Evolutionary conservation across 2,888 invertebrate species (phyloP), one percentile per base, ranked within the genome.

Genomic region (Osmoderma eremita): DNA sequence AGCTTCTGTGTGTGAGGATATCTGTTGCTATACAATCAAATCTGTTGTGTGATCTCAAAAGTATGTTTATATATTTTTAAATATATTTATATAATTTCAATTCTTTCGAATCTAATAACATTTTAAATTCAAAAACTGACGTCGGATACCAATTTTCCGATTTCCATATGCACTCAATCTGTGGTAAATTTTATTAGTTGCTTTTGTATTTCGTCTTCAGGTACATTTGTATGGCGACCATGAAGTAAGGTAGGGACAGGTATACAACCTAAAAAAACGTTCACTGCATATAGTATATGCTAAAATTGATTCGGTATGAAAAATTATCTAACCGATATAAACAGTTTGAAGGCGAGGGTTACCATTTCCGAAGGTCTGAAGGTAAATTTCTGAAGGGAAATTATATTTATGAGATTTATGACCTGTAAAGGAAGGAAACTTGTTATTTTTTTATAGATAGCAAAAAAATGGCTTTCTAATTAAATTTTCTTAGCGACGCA

Each of bases 221-320:
- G 18, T 54, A 18, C 39, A 54, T 39, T 54, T 54, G 54, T 18
- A 54, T 30, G 10, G 38, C 38, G n/a, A 54, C 39, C 39, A 54
- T 54, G 12, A 39, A 30, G 18, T 54, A 18, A 17, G 54, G 15
- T 17, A 54, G 38, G 12, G 54, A 42, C 3, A 42, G n/a, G 6
- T 30, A 30, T 30, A 30, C 6, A 10, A 30, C 10, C 30, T 30
- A 30, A 10, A 30, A 30, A 30, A 30, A n/a, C n/a, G n/a, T n/a
- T n/a, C n/a, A n/a, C n/a, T 30, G 5, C 30, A 30, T 5, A 30
- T 30, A 4, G 2, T 30, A 10, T 30, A 8, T 8, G 8, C 1
- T 45, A 3, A 13, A 10, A 45, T 45, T 6, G 8, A 13, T 30
- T 2, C 6, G 6, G 6, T 30, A 30, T 6, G 10, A 30, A 30